A percentile compares a stretch with the other conserved stretches of the same genome.
phyloP scores from a whole-genome alignment of 2,888 invertebrate genomes.

The Coleophora deauratella region DNA sequence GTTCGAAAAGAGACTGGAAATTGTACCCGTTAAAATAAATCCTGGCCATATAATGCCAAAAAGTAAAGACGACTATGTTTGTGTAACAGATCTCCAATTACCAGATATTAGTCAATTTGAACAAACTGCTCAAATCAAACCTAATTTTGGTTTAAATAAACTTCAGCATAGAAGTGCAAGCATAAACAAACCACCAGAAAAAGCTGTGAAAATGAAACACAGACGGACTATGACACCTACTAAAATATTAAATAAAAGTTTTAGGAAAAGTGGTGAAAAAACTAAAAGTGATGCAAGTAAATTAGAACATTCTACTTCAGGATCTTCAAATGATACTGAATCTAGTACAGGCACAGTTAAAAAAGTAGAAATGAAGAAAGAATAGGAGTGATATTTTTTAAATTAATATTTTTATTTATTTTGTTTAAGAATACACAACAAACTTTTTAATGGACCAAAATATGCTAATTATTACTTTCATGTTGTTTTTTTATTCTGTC shows the following conservation, averaged over 20 bases:
- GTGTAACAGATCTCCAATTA: slow-evolving; percentile 50
- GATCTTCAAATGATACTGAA: slow-evolving; percentile 73
- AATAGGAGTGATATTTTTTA: not conserved
- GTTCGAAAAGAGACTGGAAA: slow-evolving; percentile 56
- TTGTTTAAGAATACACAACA: too few relatives aligned
- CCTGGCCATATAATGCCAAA: slow-evolving; percentile 35
- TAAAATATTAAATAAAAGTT: slow-evolving; percentile 39
- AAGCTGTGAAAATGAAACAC: slow-evolving; percentile 53
- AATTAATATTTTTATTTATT: too few relatives aligned
- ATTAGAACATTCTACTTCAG: slow-evolving; percentile 72
- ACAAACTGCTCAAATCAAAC: slow-evolving; percentile 61
- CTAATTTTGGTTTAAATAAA: slow-evolving; percentile 58
- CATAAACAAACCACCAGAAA: slow-evolving; percentile 58
- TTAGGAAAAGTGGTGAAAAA: slow-evolving; percentile 32
- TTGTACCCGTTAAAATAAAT: slow-evolving; percentile 61
- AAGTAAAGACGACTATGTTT: slow-evolving; percentile 52
- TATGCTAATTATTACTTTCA: too few relatives aligned
- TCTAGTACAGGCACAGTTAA: slow-evolving; percentile 65
- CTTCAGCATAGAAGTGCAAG: slow-evolving; percentile 58
- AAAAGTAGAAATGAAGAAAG: slow-evolving; percentile 38
- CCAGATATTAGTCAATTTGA: slow-evolving; percentile 48
- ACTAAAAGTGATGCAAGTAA: slow-evolving; percentile 36
- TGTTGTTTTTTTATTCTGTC: too few relatives aligned
- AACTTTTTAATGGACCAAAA: too few relatives aligned
- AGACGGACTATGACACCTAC: slow-evolving; percentile 42